These are phyloP conservation scores for Imbricaverruca yamaguchii DNA, from an alignment of 2,888 invertebrate genomes.

Conservation along the genomic window DNA sequence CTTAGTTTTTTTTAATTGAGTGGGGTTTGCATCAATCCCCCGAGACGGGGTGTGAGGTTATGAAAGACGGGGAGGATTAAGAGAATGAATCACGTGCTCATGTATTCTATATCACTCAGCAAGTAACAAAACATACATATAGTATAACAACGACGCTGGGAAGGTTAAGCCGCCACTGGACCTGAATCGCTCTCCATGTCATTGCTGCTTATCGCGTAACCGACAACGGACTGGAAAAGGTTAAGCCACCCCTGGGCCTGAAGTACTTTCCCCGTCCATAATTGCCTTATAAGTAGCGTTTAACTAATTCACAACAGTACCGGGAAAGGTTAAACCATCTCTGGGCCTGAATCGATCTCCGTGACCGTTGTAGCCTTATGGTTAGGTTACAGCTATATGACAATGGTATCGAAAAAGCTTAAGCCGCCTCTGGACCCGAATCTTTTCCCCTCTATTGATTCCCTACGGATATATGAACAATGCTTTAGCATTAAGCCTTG, in stretches of 20 bases:
- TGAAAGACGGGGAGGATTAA: background rate
- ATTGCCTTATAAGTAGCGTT: background rate
- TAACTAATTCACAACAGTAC: background rate
- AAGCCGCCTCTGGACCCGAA: too few species aligned
- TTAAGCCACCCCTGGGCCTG: constrained; percentile 18
- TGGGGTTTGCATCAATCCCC: too few species aligned
- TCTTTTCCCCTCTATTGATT: too few species aligned
- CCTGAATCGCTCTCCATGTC: background rate
- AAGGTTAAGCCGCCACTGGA: constrained; percentile 20
- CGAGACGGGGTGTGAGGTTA: too few species aligned
- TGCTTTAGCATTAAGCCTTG: too few species aligned
- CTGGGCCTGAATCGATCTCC: background rate
- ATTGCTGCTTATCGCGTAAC: too few species aligned
- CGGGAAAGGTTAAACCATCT: background rate
- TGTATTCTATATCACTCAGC: background rate
- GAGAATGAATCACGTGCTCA: background rate
- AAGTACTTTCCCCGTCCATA: background rate
- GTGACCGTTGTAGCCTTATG: background rate
- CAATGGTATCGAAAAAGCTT: too few species aligned
- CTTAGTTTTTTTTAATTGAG: background rate
- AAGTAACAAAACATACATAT: background rate
- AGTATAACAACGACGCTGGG: constrained; percentile 17
- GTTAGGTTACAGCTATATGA: background rate
- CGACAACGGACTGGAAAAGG: constrained; percentile 3
- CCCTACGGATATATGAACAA: too few species aligned